Evolutionary conservation across 2,888 invertebrate species (phyloP), one percentile per base, ranked within the genome.

Genomic region (Mylabris sibirica): DNA sequence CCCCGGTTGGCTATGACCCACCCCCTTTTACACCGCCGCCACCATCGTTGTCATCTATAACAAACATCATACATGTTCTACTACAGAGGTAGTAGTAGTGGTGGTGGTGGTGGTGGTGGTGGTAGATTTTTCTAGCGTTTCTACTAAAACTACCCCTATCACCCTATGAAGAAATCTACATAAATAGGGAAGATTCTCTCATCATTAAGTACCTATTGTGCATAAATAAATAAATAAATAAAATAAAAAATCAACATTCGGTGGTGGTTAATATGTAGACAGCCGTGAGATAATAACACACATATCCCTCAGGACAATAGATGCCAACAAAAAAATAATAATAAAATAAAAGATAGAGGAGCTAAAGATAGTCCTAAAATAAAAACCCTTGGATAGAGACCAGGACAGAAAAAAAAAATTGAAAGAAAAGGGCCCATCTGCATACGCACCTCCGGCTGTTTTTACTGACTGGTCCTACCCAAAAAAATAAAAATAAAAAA

Each of bases 241-340:
- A 68, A 64, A 67, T 59, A 26, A 12, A 8, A 49, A 49, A 49
- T 20, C 20, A 6, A 11, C 9, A 8, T 49, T 20, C 6, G 20
- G 20, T 22, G 53, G 20, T 20, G 11, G 24, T 12, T 24, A 12
- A 24, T 24, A 24, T 14, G 24, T 24, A 57, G 57, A 22, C 57
- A 57, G 57, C 63, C 68, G 68, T 68, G 68, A 68, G 68, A 68
- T 68, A 68, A 68, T 68, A 68, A 65, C 60, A 65, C 60, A 64
- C 61, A 63, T 41, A 57, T 14, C 57, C 57, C 14, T 24, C 24
- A 57, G 57, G 57, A 57, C 57, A 57, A 57, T 57, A 14, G 57
- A 57, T 24, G 14, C 22, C 22, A 14, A 57, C 0, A 24, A 14
- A 24, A 57, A 57, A 24, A 57, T 24, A 53, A 24, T 24, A 57